Evolutionary conservation across 2,888 invertebrate genomes (phyloP), one percentile per base, ranked within the genome.

Genomic region (Timandra comae): DNA sequence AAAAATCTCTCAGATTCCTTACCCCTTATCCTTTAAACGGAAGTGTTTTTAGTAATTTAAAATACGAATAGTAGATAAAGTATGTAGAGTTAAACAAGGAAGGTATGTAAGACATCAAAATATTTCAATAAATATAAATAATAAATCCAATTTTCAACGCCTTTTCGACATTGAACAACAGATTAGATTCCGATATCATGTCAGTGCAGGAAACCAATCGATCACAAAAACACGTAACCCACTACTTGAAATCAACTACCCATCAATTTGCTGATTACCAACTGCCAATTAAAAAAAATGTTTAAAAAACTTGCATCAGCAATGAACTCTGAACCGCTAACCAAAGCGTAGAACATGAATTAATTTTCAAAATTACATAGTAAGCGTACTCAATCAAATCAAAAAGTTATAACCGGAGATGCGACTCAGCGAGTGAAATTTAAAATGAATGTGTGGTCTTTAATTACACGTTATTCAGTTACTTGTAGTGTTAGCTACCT

Each of bases 311-410:
- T 67, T 63, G 53, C 52, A 55, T 58, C 61, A 69, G 54, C 41
- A 42, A 39, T 61, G 66, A 71, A 67, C 70, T 70, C 42, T 69
- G 70, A 70, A 68, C 70, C 46, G 63, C 52, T 56, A 55, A 69
- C 56, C 48, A 57, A 64, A 57, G 49, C 49, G 47, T 62, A 58
- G 50, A 43, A 45, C 44, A 41, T 52, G 61, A 66, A 70, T 72
- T 69, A 65, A 63, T 65, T 61, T 61, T 49, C 42, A 47, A 67
- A 61, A 65, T 64, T 57, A 59, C 42, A 47, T 52, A 45, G 52
- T 63, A 43, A 41, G 40, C 53, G 45, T 37, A 36, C 47, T 60
- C 56, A 62, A 70, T 69, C 66, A 68, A 38, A 38, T 43, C 28
- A 61, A 69, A 72, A 69, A 70, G 67, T 56, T 49, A 45, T 41